These are phyloP conservation scores for human DNA, from an alignment of 2,113 vertebrate genomes.

Conservation along the genomic window GRCh38 chr21:17003501-17004000, in stretches of 20 bases:
- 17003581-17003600: not conserved
- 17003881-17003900: conserved; percentile 59
- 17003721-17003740: conserved; percentile 42
- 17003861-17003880: conserved; percentile 71
- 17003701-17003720: not conserved
- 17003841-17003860: conserved; percentile 66
- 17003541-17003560: conserved; percentile 33
- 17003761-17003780: conserved; percentile 63
- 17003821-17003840: conserved; percentile 49
- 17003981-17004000: conserved; percentile 67
- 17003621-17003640: not conserved
- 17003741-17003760: conserved; percentile 49
- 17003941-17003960: conserved; percentile 47
- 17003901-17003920: conserved; percentile 73
- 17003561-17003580: not conserved
- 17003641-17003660: not conserved
- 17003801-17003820: conserved; percentile 58
- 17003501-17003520: conserved; percentile 39
- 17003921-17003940: conserved; percentile 66
- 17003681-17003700: conserved; percentile 45
- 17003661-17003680: not conserved
- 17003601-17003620: not conserved
- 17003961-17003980: conserved; percentile 23
- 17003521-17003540: conserved; percentile 13
- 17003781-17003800: conserved; percentile 46